Conservation (phyloP, 2,888 invertebrate species). For the Limnephilus auricula region DNA sequence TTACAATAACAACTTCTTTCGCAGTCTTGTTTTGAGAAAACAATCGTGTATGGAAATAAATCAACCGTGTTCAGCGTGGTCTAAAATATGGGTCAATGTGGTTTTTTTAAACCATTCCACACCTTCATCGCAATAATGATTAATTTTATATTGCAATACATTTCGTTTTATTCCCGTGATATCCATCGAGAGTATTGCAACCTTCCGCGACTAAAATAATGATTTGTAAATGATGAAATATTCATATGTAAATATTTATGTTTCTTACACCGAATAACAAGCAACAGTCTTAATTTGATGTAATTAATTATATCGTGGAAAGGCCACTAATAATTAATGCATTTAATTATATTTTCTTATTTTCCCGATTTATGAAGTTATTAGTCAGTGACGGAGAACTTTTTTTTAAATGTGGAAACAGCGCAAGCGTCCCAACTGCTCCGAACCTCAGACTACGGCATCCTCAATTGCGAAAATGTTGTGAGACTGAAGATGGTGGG, state of each 20-base stretch:
- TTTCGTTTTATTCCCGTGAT: background rate
- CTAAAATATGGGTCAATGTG: constrained; percentile 28
- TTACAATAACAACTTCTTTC: background rate
- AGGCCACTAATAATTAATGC: background rate
- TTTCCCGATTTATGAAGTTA: background rate
- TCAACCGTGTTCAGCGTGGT: background rate
- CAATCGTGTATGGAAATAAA: background rate
- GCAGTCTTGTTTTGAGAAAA: background rate
- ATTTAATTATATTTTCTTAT: no score
- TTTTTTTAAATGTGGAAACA: no score
- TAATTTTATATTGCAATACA: background rate
- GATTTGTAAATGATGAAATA: background rate
- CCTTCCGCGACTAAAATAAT: background rate
- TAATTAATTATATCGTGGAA: background rate
- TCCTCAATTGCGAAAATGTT: no score
- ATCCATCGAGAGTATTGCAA: background rate
- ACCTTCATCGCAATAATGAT: constrained; percentile 10
- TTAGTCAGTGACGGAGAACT: background rate
- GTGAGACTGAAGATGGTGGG: no score
- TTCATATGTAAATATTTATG: background rate
- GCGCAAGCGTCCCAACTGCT: no score
- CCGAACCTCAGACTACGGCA: no score
- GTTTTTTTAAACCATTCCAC: background rate
- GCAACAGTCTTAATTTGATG: background rate
- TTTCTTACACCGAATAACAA: background rate